phyloP scores from a whole-genome alignment of 2,113 vertebrate genomes.

The Aythya baeri region DNA sequence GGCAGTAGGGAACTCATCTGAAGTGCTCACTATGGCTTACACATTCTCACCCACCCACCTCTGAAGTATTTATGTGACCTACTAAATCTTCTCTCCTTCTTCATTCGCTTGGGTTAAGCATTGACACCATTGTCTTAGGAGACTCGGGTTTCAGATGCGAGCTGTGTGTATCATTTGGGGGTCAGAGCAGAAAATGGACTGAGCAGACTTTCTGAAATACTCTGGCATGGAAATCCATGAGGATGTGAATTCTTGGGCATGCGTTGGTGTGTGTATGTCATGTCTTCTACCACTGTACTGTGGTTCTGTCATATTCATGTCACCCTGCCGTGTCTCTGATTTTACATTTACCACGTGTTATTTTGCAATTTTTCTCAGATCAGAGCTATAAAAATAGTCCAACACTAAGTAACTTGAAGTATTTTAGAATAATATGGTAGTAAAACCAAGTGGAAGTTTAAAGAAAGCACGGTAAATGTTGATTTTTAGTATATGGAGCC shows the following conservation, averaged over 20 bases:
- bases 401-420: slow-evolving; percentile 3
- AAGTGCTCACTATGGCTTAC: slow-evolving; percentile 13
- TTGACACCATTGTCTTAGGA: neutral
- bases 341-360: neutral
- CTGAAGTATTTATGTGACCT: slow-evolving; percentile 1
- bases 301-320: fast-evolving
- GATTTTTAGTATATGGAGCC: neutral
- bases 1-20: neutral
- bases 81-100: neutral
- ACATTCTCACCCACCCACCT: slow-evolving; percentile 31
- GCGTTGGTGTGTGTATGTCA: neutral
- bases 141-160: neutral
- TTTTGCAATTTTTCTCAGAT: neutral
- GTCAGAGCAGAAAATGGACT: neutral
- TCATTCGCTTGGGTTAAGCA: neutral
- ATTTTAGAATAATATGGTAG: slow-evolving; percentile 5
- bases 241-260: neutral
- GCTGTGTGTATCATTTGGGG: fast-evolving
- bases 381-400: neutral
- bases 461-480: neutral
- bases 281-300: neutral
- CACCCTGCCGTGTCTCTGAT: neutral
- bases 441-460: neutral
- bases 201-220: neutral
- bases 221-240: neutral